Conservation (phyloP, 2,888 invertebrate species). For the Synergus laeviventris region DNA sequence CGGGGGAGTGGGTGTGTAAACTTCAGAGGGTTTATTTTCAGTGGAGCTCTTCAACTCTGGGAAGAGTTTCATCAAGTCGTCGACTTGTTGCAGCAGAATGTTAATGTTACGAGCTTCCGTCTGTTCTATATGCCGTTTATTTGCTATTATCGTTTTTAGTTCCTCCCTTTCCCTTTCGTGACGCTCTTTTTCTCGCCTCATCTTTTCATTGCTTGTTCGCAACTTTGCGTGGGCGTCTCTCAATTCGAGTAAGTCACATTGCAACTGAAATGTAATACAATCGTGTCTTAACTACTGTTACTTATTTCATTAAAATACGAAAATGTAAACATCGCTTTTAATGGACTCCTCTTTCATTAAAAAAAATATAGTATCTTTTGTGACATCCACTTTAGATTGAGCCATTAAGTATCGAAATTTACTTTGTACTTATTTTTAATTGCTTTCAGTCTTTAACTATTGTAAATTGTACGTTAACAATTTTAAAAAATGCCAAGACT, state of each 20-base stretch:
- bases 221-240: conserved; percentile 94
- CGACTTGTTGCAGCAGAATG: conserved; percentile 86
- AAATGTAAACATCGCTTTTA: not conserved
- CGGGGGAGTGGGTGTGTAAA: conserved; percentile 84
- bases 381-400: not conserved
- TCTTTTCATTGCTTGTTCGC: conserved; percentile 92
- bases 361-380: not conserved
- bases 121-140: conserved; percentile 78
- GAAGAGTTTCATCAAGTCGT: conserved; percentile 86
- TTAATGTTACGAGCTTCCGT: conserved; percentile 86
- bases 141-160: conserved; percentile 76
- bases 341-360: too few relatives aligned
- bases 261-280: conserved; percentile 78
- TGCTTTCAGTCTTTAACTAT: too few relatives aligned
- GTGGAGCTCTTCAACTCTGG: conserved; percentile 81
- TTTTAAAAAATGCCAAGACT: too few relatives aligned
- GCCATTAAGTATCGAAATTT: not conserved
- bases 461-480: too few relatives aligned
- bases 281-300: conserved; percentile 21
- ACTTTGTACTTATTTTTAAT: not conserved
- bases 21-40: conserved; percentile 75
- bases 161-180: conserved; percentile 88
- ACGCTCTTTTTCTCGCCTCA: conserved; percentile 90
- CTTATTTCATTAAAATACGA: not conserved
- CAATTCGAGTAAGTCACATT: conserved; percentile 91